Percentiles rank a stretch among this genome's conserved stretches.
phyloP scores from a whole-genome alignment of 2,888 invertebrate species.

The Troides aeacus region DNA sequence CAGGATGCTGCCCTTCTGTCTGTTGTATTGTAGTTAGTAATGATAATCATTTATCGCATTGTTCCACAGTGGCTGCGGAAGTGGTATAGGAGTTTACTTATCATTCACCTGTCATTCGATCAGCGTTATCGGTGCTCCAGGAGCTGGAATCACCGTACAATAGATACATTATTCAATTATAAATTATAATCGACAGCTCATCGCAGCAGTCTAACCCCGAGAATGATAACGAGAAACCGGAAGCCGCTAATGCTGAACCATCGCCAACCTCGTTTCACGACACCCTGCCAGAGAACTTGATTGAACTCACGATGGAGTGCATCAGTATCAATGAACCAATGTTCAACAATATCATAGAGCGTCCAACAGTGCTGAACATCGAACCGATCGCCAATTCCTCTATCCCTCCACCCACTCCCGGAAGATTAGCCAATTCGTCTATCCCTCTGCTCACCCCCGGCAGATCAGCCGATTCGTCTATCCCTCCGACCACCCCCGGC shows the following conservation, averaged over 20 bases:
- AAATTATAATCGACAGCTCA: conserved; percentile 27
- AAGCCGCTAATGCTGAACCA: conserved; percentile 6
- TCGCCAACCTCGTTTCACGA: conserved; percentile 16
- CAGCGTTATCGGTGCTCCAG: no score
- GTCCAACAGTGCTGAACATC: conserved; percentile 43
- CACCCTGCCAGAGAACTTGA: conserved; percentile 8
- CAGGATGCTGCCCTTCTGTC: not conserved
- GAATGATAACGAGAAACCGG: conserved; percentile 1
- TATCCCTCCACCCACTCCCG: conserved; percentile 40
- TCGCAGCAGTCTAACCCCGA: conserved; percentile 28
- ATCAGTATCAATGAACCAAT: conserved; percentile 28
- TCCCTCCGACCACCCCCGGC: conserved; percentile 18
- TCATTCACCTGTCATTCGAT: no score
- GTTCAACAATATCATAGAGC: conserved; percentile 27
- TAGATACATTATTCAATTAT: not conserved
- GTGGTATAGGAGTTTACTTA: no score
- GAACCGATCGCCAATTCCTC: conserved; percentile 38
- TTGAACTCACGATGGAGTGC: conserved; percentile 12
- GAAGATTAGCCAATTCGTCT: no score
- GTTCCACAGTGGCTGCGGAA: no score
- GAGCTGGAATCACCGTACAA: no score
- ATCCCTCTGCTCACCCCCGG: no score
- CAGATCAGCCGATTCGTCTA: no score
- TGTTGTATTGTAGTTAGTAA: not conserved
- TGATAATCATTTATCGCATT: no score